These are phyloP conservation scores for Oryzias dopingdopingensis DNA, from an alignment of 2,797 vertebrate species.

Conservation along the genomic window DNA sequence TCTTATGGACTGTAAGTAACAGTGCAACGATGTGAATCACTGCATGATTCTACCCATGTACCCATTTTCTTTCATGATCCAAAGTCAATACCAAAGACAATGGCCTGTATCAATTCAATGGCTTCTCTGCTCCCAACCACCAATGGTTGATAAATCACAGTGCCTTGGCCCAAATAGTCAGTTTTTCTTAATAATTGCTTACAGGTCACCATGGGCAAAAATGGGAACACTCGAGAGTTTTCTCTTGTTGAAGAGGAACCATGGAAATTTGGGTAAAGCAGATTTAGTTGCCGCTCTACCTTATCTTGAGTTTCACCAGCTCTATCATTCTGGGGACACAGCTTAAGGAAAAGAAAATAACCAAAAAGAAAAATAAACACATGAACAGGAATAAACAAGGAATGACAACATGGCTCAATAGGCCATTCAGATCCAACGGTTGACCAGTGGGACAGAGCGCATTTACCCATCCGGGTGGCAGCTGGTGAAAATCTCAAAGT, in stretches of 20 bases:
- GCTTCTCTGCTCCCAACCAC: conserved; percentile 73
- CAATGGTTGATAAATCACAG: conserved; percentile 49
- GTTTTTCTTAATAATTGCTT: conserved; percentile 91
- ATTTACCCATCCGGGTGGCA: conserved; percentile 21
- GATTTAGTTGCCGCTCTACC: conserved; percentile 77
- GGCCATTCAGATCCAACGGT: too few relatives aligned
- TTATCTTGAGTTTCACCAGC: conserved; percentile 77
- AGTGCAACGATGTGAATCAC: conserved; percentile 11
- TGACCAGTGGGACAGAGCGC: neutral
- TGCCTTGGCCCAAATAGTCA: conserved; percentile 81
- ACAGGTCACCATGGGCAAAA: conserved; percentile 94
- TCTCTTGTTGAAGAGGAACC: conserved; percentile 91
- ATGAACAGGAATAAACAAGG: neutral
- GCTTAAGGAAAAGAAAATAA: conserved; percentile 16
- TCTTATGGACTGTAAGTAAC: conserved; percentile 24
- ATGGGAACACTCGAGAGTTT: conserved; percentile 90
- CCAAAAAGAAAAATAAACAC: conserved; percentile 1
- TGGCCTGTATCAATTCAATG: conserved; percentile 45
- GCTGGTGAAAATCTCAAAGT: conserved; percentile 27
- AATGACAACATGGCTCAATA: too few relatives aligned
- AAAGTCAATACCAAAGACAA: conserved; percentile 17
- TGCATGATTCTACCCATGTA: conserved; percentile 20
- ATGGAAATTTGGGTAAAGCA: conserved; percentile 90
- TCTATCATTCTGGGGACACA: conserved; percentile 61
- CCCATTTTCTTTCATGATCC: conserved; percentile 17